Base-by-base conservation (phyloP, 2,888 invertebrate species). In the Resseliella maxima region DNA sequence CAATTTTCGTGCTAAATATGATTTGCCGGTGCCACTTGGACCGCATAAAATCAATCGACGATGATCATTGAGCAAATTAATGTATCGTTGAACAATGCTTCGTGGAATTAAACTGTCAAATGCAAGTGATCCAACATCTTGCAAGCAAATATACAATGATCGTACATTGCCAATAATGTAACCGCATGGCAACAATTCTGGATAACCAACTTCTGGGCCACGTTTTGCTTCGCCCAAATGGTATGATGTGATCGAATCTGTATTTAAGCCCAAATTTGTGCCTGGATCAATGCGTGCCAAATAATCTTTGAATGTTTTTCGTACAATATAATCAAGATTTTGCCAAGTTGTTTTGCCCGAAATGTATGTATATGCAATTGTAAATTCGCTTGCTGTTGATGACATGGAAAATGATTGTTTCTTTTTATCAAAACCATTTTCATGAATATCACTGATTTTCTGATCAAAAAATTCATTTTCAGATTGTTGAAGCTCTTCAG, bases 21-120 rank as follows among this genome's bases (percentile, higher is more conserved):
- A 98, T 92, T 99, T 99, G 27, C 99, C 98, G 0, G 98, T 99
- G 81, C 99, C 99, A 89, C 96, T 96, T 0, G 99, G 98, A 0
- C 99, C 99, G 91, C 98, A 99, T 24, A 99, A 92, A 88, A 99
- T 98, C 87, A 99, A 94, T 85, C 99, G 93, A 38, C 98, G 93
- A 91, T 99, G 98, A 90, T 99, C 98, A 86, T 96, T 94, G 88
- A 99, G 92, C 86, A 98, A 92, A n/a, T 95, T 95, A 85, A 97
- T 94, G 89, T 97, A 96, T 91, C 99, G 95, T 92, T 98, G 98
- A 86, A 99, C 96, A 89, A 98, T 97, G 89, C 98, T 96, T 92
- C 98, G 96, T 88, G 99, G 98, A 91, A 98, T 98, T 88, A 99
- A 93, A 87, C 98, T 98, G 91, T 99, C 98, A 90, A 99, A 98